phyloP scores from a whole-genome alignment of 2,888 invertebrate species.

The Xanthia icteritia region DNA sequence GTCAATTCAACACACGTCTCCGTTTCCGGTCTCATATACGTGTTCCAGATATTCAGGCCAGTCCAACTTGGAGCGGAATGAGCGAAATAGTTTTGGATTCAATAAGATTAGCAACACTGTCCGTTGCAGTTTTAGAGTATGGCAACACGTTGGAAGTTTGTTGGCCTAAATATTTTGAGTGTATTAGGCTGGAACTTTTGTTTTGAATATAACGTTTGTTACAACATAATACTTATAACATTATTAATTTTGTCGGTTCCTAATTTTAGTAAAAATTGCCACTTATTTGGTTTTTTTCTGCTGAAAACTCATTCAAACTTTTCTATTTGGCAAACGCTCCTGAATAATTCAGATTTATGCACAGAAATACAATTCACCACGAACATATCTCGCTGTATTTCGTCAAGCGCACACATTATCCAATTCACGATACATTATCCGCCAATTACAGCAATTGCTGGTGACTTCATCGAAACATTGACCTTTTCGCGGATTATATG shows the following conservation, averaged over 20 bases:
- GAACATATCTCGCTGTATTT: constrained; percentile 50
- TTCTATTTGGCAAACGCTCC: neutral
- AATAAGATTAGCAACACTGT: constrained; percentile 50
- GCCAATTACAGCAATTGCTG: constrained; percentile 70
- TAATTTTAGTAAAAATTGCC: neutral
- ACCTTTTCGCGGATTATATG: constrained; percentile 84
- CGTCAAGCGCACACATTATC: constrained; percentile 66
- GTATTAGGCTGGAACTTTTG: constrained; percentile 39
- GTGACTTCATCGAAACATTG: constrained; percentile 88
- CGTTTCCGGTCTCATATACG: constrained; percentile 61
- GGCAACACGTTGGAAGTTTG: constrained; percentile 26
- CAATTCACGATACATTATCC: constrained; percentile 69
- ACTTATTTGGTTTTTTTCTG: neutral
- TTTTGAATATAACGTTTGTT: constrained; percentile 32
- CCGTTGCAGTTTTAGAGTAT: constrained; percentile 26
- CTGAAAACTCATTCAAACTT: constrained; percentile 4
- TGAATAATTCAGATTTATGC: constrained; percentile 11
- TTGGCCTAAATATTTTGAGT: constrained; percentile 50
- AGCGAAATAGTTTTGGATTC: constrained; percentile 55
- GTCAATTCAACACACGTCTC: constrained; percentile 60
- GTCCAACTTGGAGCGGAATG: constrained; percentile 46
- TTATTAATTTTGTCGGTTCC: constrained; percentile 1
- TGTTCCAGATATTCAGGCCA: constrained; percentile 61
- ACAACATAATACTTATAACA: constrained; percentile 6
- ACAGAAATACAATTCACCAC: constrained; percentile 23